Base-by-base conservation (phyloP, 2,113 vertebrate genomes). In the western clawed frog (Xenopus tropicalis) region DNA sequence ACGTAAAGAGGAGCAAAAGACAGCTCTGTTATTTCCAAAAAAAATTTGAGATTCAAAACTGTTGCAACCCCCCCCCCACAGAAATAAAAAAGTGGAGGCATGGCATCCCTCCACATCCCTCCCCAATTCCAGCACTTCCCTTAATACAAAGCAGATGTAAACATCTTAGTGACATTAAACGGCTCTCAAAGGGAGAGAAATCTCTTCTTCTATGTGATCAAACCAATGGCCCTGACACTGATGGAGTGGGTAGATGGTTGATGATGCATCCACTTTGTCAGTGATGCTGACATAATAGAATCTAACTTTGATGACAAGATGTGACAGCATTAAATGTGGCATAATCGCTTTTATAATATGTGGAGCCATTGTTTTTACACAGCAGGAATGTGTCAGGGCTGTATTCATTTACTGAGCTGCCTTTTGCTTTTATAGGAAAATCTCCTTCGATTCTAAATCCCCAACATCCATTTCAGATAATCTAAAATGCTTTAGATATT, bases 281-380 rank as follows among this genome's bases (percentile, higher is more conserved):
- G 4, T 46, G 42, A 65, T 19, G 42, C 62, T 44, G 16, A 20
- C 62, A 43, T 44, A 65, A 65, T 44, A 65, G 44, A n/a, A 37
- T 44, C 42, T 65, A 43, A 43, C 43, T n/a, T 13, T 43, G 62
- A 17, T 44, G 62, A 65, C 12, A 65, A 65, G 42, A 43, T 65
- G 62, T 65, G 62, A 65, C 62, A 65, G 37, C 19, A 17, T 11
- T 44, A 12, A 65, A 37, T 10, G 62, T 65, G 62, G n/a, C 44
- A 44, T 46, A 65, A 65, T 44, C 12, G 19, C 19, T 65, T 65
- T 48, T 65, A 44, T 21, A 19, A 65, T 9, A 65, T 11, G 4
- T 44, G 19, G 11, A 19, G 29, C 42, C 42, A 44, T 44, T 63
- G 25, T 48, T 63, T 63, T 63, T 14, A 42, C 25, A 63, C 24